Base-by-base conservation (phyloP, 2,888 invertebrate species). In the Cantharis rufa region DNA sequence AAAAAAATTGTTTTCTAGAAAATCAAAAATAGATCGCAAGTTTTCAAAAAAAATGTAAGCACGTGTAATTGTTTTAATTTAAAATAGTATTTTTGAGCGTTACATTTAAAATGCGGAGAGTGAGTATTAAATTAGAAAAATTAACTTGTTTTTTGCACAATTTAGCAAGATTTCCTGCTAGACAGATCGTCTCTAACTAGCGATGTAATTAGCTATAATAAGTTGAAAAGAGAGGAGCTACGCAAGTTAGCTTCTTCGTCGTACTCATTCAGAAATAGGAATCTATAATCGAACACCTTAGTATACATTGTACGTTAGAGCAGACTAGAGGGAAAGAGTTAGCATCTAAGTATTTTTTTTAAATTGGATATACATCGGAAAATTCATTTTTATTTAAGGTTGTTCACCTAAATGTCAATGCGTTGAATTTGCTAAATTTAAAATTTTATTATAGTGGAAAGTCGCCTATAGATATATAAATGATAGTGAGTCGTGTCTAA, bases 281-380 rank as follows among this genome's bases (percentile, higher is more conserved):
- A 76, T 76, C 76, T 76, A 76, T 78, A 75, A 78, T 78, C 76
- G 76, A 78, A 76, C 76, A 78, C 76, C 78, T 78, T 78, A 78
- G 78, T 78, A 72, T 74, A 78, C 71, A 76, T 62, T 76, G 76
- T 76, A 74, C 78, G 78, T 74, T 73, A 76, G 78, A 75, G 72
- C 76, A 64, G 76, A 68, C 74, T 69, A 76, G 76, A 76, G 68
- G 78, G 78, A 73, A 66, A 77, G 28, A 62, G 61, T 69, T 76
- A 63, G 72, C 72, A 76, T 76, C 72, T 21, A 71, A 71, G 18
- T 71, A 71, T 61, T 71, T 71, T 71, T 70, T 71, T 71, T 68
- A 68, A 70, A 61, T 62, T 32, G 24, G 61, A 69, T 69, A 68
- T 75, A 68, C 24, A 62, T 21, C 27, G 61, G 15, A 61, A 71